Base-by-base conservation (phyloP, 2,888 invertebrate genomes). In the Drosophila atripex region DNA sequence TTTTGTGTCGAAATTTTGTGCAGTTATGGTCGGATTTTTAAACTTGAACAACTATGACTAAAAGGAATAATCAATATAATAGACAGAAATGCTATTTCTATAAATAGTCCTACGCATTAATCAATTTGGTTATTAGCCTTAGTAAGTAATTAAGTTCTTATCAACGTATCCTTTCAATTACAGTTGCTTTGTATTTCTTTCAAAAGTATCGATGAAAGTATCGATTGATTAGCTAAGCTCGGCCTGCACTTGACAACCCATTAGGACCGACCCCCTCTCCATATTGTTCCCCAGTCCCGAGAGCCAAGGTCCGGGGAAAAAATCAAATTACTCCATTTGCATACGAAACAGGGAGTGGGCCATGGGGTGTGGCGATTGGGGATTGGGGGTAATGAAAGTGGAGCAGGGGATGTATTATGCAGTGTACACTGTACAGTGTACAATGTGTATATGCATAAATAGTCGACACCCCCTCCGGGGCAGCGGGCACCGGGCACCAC, bases 241-340 rank as follows among this genome's bases (percentile, higher is more conserved):
- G 51, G 38, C 14, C 45, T 21, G 53, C 69, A 50, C 49, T 63
- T 39, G 64, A 35, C 49, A 54, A 64, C 70, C 65, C 70, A 43
- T 58, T 66, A 28, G 16, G 12, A 16, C 18, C 14, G 2, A 14
- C n/a, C n/a, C 43, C 30, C 28, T 8, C n/a, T n/a, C n/a, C 14
- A n/a, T n/a, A 16, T 2, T 18, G 21, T 8, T 32, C 25, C 23
- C 12, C 43, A 23, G 12, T 30, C 35, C 45, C 35, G 18, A 38
- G 38, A 54, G 16, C 45, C 68, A 53, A 38, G 68, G 54, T 53
- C 68, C 63, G 45, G 30, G 25, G 25, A 52, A 38, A 43, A 61
- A 79, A 83, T 77, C 77, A 59, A 79, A 77, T 79, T 63, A 83
- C 71, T 69, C 69, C 58, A 83, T 83, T 79, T 75, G 45, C 72